Evolutionary conservation across 2,888 invertebrate genomes (phyloP), one percentile per base, ranked within the genome.

Genomic region (Drosophila demipolita): DNA sequence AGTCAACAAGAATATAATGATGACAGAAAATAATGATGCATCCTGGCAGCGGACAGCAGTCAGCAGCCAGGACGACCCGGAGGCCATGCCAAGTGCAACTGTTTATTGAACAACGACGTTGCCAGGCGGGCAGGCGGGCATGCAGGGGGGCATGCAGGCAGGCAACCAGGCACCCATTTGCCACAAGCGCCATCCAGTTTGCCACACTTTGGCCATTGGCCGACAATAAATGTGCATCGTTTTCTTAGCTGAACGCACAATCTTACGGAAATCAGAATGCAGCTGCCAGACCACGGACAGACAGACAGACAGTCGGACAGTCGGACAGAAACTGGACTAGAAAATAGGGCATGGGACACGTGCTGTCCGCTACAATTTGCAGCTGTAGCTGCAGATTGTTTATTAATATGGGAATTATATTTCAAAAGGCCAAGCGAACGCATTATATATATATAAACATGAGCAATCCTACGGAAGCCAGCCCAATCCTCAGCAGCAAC

Each of bases 21-120:
- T 87, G 87, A 87, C 89, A 87, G 89, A 89, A 87, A 87, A 87
- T 89, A 87, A 87, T 87, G 87, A 87, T 87, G 89, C 89, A 87
- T 87, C 88, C 88, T 83, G 87, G 75, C 75, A 60, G 71, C 66
- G 54, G 71, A 60, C 78, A 74, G 74, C 63, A 60, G 38, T 23
- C 60, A 35, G 45, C 66, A 45, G 52, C 55, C 42, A 8, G 26
- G 54, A 70, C 48, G 53, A 62, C 64, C 66, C 72, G 49, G 60
- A 49, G 71, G 67, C 73, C 67, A 68, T 70, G 73, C 83, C 82
- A 81, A 76, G 66, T 76, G 68, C 73, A 75, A 73, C 76, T 85
- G 79, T 87, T 80, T 84, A 84, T 84, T 80, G 85, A 79, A 83
- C 85, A 81, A 72, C 71, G 79, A 74, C 45, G 63, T 67, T 78